phyloP scores from a whole-genome alignment of 2,888 invertebrate species.

The Melitaea athalia region DNA sequence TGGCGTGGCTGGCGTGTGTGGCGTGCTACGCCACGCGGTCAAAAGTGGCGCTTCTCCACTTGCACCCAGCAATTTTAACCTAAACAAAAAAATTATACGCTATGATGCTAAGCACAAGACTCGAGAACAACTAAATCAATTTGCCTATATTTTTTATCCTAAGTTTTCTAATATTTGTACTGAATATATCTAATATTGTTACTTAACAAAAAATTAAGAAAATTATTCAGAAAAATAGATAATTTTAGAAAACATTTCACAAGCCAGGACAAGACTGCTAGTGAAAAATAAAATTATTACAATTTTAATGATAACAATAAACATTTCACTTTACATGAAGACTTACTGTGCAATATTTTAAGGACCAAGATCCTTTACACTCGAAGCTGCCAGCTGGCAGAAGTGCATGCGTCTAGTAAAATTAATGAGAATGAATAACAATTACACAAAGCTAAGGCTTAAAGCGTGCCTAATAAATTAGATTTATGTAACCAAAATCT shows the following conservation, averaged over 20 bases:
- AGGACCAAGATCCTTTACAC: not conserved
- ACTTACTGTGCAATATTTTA: not conserved
- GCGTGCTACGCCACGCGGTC: constrained; percentile 84
- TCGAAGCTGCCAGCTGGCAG: not conserved
- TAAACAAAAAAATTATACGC: constrained; percentile 38
- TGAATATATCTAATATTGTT: too few relatives aligned
- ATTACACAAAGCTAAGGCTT: not conserved
- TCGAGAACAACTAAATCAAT: too few relatives aligned
- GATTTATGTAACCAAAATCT: too few relatives aligned
- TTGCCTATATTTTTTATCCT: too few relatives aligned
- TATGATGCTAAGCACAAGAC: too few relatives aligned
- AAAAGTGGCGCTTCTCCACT: constrained; percentile 89
- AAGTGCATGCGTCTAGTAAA: not conserved
- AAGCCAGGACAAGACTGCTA: too few relatives aligned
- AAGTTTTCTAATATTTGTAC: too few relatives aligned
- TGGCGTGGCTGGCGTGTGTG: constrained; percentile 78
- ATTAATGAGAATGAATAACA: not conserved
- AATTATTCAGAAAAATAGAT: too few relatives aligned
- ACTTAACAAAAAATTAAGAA: too few relatives aligned
- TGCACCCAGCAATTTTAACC: constrained; percentile 87
- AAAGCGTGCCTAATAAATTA: too few relatives aligned
- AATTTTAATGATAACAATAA: not conserved
- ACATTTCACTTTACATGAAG: not conserved
- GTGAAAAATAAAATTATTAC: not conserved
- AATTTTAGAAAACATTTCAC: too few relatives aligned